Evolutionary conservation across 2,888 invertebrate species (phyloP).

Genomic region (Rhogogaster chlorosoma): DNA sequence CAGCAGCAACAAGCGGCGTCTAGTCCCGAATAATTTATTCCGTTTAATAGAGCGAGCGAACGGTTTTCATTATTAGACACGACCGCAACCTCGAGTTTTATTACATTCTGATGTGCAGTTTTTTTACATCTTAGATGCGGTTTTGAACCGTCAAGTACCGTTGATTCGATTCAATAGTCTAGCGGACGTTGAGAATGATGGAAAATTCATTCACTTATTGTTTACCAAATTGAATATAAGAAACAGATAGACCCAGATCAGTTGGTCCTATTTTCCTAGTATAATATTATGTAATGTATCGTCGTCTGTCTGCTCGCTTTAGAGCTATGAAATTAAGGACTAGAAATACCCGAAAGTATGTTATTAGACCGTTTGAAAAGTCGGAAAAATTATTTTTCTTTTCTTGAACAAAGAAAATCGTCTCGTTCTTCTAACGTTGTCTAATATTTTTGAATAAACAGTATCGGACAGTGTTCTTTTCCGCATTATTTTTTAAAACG

Average conservation of each 20-base stretch:
- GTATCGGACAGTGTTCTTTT: not conserved
- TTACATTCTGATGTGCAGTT: not conserved
- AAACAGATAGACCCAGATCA: not conserved
- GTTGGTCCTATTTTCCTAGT: slow-evolving; percentile 14
- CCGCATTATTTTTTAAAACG: not conserved
- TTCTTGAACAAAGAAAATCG: not conserved
- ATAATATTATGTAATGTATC: slow-evolving; percentile 15
- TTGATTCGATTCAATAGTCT: not conserved
- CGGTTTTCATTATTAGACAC: not conserved
- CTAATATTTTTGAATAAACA: not conserved
- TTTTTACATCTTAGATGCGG: not conserved
- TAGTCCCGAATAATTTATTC: slow-evolving; percentile 72
- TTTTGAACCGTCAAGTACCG: not conserved
- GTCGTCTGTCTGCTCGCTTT: not conserved
- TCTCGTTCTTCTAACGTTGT: not conserved
- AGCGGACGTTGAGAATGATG: not conserved
- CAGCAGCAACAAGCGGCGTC: slow-evolving; percentile 77
- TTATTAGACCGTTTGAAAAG: not conserved
- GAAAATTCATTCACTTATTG: not conserved
- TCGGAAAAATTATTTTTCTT: not conserved
- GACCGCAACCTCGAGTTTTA: not conserved
- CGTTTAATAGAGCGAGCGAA: not conserved
- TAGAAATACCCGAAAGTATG: slow-evolving; percentile 10
- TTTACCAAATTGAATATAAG: not conserved
- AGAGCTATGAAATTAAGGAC: not conserved